Base-by-base conservation (phyloP, 2,888 invertebrate genomes). In the Meteorus cinctellus region DNA sequence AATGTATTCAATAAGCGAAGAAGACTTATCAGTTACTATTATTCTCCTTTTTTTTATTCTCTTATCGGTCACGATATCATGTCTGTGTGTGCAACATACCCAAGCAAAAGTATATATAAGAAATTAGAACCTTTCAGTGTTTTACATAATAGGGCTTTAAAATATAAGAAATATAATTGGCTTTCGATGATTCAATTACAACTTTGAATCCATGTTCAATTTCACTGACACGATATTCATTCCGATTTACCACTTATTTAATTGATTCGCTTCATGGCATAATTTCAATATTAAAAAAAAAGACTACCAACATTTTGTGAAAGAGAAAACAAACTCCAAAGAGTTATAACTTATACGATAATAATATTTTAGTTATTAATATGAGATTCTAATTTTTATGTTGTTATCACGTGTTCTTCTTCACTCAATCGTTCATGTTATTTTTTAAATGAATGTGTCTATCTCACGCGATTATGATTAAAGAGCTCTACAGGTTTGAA, bases 121-220 rank as follows among this genome's bases (percentile, higher is more conserved):
- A 55, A 68, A 68, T n/a, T 34, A 67, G 45, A 45, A 48, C 19
- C 27, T 19, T 29, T 27, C 48, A 6, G n/a, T 48, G n/a, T 31
- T 29, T 5, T 16, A 62, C 62, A 62, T 16, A 31, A 62, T 14
- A 62, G 14, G 62, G 62, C 31, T 62, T 62, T 62, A 31, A 31
- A 29, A 19, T 16, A 27, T 51, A 68, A 48, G 16, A 31, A 29
- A 19, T 16, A 12, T 51, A 68, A 48, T 51, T 51, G 68, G 68
- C 29, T 48, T 67, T 68, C 55, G 19, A 14, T 68, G 5, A 68
- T 68, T 68, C 16, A 16, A 68, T 68, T 68, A 55, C 41, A 48
- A 55, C n/a, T 24, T 14, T 5, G 1, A 68, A 12, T 10, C 8
- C 24, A 12, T 51, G 31, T 68, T 29, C 24, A 31, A 27, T 14